Base-by-base conservation (phyloP, 2,888 invertebrate species). In the Polyommatus iphigenia region DNA sequence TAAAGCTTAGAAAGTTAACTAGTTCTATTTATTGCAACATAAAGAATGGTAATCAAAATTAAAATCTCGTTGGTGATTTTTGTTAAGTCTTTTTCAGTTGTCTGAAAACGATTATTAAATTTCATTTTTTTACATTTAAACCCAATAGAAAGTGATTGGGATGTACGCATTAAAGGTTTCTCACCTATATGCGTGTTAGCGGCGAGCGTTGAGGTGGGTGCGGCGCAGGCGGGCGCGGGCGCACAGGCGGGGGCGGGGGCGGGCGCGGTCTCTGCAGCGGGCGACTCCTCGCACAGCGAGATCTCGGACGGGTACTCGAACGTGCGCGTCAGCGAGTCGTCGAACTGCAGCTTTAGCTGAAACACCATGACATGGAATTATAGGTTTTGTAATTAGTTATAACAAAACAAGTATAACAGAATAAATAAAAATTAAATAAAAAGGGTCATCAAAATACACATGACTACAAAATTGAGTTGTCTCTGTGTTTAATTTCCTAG, bases 261-360 rank as follows among this genome's bases (percentile, higher is more conserved):
- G 82, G 79, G 79, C 24, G 82, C 79, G 71, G 78, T 46, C 76
- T 82, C 46, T 46, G 46, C 46, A 78, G 79, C 80, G 57, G 83
- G 79, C 46, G 82, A 79, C 8, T 96, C 97, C 86, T 96, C 96
- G 86, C 96, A 90, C 85, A 98, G 93, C 73, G 98, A 97, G 80
- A 96, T 96, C 94, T 99, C 99, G 79, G 98, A 98, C 78, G 98
- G 98, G 92, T 99, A 99, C 94, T 99, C 99, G 94, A 97, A 98
- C 78, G 97, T 97, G 83, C 97, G 96, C 83, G 98, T 98, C 78
- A 97, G 96, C 78, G 96, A 95, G 89, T 99, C 98, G 91, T 98
- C 97, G 93, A 99, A 99, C 86, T 97, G 96, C 86, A 99, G 97
- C 90, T 96, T 97, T 87, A 98, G 94, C 98, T 98, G 96, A 86